Evolutionary conservation across 2,888 invertebrate species (phyloP).

Genomic region (Eudemis profundana): DNA sequence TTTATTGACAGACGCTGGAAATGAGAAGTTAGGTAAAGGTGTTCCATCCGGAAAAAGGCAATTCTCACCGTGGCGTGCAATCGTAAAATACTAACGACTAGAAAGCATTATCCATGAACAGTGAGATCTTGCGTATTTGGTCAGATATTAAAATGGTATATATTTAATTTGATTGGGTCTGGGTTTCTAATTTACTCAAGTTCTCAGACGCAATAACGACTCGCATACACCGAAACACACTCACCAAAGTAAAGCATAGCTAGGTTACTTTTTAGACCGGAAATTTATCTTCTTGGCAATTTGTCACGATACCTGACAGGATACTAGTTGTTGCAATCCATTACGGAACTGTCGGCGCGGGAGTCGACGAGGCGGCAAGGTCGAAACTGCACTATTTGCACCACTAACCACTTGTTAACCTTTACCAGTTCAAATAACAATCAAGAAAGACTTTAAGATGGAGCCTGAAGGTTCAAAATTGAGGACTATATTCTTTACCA

Average conservation of each 20-base stretch:
- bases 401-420: conserved; percentile 52
- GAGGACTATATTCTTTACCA: background rate
- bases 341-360: conserved; percentile 74
- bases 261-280: conserved; percentile 48
- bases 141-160: background rate
- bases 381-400: conserved; percentile 69
- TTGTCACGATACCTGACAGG: conserved; percentile 63
- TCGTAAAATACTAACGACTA: conserved; percentile 6
- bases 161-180: background rate
- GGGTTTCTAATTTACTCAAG: background rate
- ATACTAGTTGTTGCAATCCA: conserved; percentile 70
- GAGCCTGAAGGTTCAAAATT: conserved; percentile 54
- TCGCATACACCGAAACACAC: conserved; percentile 8
- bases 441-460: conserved; percentile 56
- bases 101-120: background rate
- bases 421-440: conserved; percentile 48
- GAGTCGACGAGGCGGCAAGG: conserved; percentile 74
- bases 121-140: background rate
- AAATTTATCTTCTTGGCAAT: conserved; percentile 36
- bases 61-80: background rate
- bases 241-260: conserved; percentile 46
- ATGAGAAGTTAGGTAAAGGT: conserved; percentile 20
- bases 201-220: conserved; percentile 14
- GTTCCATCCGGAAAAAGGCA: conserved; percentile 6
- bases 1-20: conserved; percentile 28